Conservation (phyloP, 2,113 vertebrate genomes). For the Anhinga rufa region DNA sequence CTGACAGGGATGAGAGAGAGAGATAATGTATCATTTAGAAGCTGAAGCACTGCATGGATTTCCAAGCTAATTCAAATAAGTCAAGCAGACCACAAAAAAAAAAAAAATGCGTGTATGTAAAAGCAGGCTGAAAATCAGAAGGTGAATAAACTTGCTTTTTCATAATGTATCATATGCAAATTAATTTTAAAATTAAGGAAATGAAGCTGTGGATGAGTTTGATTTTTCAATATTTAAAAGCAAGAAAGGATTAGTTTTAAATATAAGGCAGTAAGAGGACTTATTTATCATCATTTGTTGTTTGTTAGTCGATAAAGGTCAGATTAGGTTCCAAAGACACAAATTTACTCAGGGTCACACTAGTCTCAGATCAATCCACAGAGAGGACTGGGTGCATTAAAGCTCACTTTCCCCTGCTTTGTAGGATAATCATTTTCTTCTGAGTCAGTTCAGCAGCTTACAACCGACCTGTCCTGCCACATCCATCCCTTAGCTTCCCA, state of each 20-base stretch:
- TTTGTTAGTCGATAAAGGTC: not conserved
- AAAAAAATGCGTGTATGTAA: not conserved
- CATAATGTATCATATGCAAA: not conserved
- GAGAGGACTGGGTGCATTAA: not conserved
- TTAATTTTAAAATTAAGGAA: not conserved
- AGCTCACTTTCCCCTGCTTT: not conserved
- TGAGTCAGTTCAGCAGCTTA: not conserved
- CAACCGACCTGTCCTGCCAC: not conserved
- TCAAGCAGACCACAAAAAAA: not conserved
- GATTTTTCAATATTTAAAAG: not conserved
- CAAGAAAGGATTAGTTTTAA: not conserved
- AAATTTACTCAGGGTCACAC: not conserved
- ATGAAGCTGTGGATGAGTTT: not conserved
- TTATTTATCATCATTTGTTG: not conserved
- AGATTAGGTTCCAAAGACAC: not conserved
- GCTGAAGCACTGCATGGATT: not conserved
- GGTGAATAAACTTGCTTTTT: not conserved
- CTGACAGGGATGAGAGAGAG: not conserved
- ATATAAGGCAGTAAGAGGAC: not conserved
- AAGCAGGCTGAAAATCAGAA: not conserved
- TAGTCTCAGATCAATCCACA: not conserved
- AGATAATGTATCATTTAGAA: not conserved
- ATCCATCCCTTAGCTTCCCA: not conserved
- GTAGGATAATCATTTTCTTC: not conserved
- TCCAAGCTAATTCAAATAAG: not conserved